Percentiles rank a stretch among this genome's conserved stretches.
Evolutionary conservation across 92 coral and sea anemone genomes (phyloP).

Genomic region (Blastomussa wellsi): DNA sequence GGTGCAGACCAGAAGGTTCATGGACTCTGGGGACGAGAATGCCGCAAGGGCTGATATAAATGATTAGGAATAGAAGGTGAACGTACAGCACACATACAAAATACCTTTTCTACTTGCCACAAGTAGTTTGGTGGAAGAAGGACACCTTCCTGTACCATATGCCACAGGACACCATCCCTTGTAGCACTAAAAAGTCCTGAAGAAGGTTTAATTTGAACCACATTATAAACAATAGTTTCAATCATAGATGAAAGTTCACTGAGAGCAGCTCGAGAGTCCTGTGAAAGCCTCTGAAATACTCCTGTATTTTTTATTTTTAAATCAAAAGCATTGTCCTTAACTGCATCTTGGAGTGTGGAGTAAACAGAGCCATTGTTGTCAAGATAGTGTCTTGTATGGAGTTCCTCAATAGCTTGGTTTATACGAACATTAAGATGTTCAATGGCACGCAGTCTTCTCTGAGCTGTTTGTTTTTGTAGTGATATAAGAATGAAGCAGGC

Average conservation of each 20-base stretch:
- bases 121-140: constrained; percentile 65
- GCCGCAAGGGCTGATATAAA: background rate
- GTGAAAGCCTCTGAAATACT: constrained; percentile 68
- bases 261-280: constrained; percentile 58
- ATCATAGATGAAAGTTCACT: constrained; percentile 66
- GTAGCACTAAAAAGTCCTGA: constrained; percentile 62
- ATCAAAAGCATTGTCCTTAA: constrained; percentile 63
- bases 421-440: constrained; percentile 60
- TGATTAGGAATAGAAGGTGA: too few species aligned
- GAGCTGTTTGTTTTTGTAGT: constrained; percentile 28
- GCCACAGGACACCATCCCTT: constrained; percentile 82
- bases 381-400: constrained; percentile 63
- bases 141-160: constrained; percentile 65
- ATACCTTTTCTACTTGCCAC: constrained; percentile 87
- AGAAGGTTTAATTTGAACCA: constrained; percentile 52
- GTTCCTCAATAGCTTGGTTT: constrained; percentile 56
- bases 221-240: constrained; percentile 66
- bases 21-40: too few species aligned
- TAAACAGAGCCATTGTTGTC: constrained; percentile 55
- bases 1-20: too few species aligned
- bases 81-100: too few species aligned
- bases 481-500: constrained; percentile 76
- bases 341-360: constrained; percentile 46
- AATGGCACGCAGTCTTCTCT: constrained; percentile 55
- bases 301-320: constrained; percentile 71